A percentile compares a stretch with the other conserved stretches of the same genome.
phyloP scores from a whole-genome alignment of 2,797 vertebrate genomes.

The Toxotes lorentzi region DNA sequence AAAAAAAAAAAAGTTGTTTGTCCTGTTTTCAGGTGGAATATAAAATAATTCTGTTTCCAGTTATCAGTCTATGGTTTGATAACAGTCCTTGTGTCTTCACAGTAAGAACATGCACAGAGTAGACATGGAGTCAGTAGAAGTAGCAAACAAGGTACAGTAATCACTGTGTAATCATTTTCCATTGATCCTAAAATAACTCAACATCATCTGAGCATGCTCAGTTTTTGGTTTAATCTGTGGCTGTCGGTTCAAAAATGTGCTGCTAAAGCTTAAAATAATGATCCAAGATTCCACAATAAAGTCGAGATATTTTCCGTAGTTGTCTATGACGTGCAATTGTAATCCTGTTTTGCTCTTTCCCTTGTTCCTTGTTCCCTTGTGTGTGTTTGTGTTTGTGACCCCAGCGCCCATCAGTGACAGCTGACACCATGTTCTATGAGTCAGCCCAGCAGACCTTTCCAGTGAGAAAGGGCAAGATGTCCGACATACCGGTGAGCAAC shows the following conservation, averaged over 20 bases:
- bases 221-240: neutral
- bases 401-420: slow-evolving; percentile 75
- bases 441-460: slow-evolving; percentile 75
- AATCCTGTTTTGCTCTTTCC: neutral
- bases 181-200: neutral
- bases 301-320: neutral
- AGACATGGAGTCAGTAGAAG: slow-evolving; percentile 74
- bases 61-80: neutral
- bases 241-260: neutral
- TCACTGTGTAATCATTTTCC: neutral
- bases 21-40: too few relatives aligned
- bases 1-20: too few relatives aligned
- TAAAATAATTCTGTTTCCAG: neutral
- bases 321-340: neutral
- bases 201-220: neutral
- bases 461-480: slow-evolving; percentile 77
- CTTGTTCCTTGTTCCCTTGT: slow-evolving; percentile 1
- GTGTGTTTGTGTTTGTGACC: slow-evolving; percentile 36
- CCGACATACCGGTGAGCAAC: slow-evolving; percentile 80
- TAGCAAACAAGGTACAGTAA: slow-evolving; percentile 67
- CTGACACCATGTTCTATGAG: slow-evolving; percentile 80
- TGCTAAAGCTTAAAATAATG: neutral
- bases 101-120: slow-evolving; percentile 89
- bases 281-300: neutral
- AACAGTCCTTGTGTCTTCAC: slow-evolving; percentile 23